Evolutionary conservation across 2,888 invertebrate species (phyloP).

Genomic region (Metellina segmentata): DNA sequence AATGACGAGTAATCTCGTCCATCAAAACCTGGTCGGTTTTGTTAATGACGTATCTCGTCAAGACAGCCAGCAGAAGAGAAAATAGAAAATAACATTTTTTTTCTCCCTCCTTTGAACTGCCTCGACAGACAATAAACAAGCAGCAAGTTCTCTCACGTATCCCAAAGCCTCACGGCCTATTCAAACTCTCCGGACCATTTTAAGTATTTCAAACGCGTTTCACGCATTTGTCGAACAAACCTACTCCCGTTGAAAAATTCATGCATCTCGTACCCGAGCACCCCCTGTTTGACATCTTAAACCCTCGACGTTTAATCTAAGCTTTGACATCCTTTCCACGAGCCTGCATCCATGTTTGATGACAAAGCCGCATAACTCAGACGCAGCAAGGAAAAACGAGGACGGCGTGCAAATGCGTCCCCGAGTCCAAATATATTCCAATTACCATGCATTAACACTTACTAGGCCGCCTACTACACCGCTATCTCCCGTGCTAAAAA

Average conservation of each 20-base stretch:
- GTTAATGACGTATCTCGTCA: too few species aligned
- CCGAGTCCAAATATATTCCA: neutral
- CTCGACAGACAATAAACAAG: too few species aligned
- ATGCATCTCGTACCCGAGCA: neutral
- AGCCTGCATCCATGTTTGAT: too few species aligned
- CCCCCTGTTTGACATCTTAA: neutral
- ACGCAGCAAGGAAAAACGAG: neutral
- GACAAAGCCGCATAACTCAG: too few species aligned
- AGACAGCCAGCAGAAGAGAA: too few species aligned
- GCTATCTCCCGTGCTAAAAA: neutral
- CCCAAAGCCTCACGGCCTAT: neutral
- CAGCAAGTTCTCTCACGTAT: too few species aligned
- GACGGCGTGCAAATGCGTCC: neutral
- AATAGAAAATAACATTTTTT: too few species aligned
- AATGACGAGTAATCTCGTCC: too few species aligned
- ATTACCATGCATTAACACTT: conserved; percentile 52
- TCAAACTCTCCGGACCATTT: neutral
- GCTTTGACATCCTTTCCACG: too few species aligned
- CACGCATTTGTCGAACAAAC: neutral
- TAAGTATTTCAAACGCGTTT: neutral
- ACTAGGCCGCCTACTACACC: neutral
- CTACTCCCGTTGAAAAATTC: neutral
- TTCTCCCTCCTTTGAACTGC: too few species aligned
- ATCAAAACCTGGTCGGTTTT: too few species aligned
- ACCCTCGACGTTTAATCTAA: neutral